Percentiles rank a stretch among this genome's conserved stretches.
These are phyloP conservation scores for Meriones psammophilus DNA, from an alignment of 2,797 vertebrate genomes.

Conservation along the genomic window DNA sequence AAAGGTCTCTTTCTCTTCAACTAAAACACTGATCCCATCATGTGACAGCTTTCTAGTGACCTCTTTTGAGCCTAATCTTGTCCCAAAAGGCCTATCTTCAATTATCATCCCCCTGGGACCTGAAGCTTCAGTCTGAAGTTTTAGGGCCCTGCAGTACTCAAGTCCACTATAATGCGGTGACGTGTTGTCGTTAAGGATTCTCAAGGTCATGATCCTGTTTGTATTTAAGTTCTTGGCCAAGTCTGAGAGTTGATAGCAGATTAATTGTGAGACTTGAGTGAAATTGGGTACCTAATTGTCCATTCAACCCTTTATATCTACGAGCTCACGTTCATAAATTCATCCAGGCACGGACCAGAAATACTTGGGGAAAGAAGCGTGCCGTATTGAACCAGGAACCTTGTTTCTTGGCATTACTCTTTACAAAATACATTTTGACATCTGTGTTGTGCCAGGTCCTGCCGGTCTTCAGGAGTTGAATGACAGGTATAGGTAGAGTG, in stretches of 20 bases:
- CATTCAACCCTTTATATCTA: neutral
- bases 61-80: neutral
- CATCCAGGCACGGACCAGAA: neutral
- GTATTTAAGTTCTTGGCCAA: neutral
- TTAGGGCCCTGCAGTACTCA: neutral
- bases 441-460: neutral
- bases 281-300: neutral
- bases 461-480: neutral
- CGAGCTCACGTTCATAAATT: neutral
- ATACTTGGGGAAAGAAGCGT: neutral
- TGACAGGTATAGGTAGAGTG: neutral
- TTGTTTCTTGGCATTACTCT: neutral
- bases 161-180: fast-evolving
- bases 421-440: neutral
- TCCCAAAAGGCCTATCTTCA: neutral
- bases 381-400: neutral
- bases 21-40: neutral
- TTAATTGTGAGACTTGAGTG: neutral
- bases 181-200: too few species aligned
- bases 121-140: neutral
- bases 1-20: neutral
- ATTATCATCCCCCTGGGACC: fast-evolving
- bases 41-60: neutral
- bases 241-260: neutral
- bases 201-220: neutral